phyloP scores from a whole-genome alignment of 2,888 invertebrate genomes.

The Harmothoe impar region DNA sequence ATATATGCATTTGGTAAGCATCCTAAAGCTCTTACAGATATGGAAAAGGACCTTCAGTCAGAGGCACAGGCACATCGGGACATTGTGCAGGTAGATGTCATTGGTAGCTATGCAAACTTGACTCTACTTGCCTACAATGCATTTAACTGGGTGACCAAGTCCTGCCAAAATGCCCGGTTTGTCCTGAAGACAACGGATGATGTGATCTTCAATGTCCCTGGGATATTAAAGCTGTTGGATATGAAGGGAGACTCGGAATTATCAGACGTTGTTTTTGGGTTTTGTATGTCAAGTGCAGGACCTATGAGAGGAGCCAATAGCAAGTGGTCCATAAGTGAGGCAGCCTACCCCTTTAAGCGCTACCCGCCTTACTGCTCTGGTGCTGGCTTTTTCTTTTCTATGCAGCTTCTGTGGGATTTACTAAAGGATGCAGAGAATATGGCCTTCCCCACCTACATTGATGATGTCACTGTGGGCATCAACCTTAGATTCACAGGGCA shows the following conservation, averaged over 20 bases:
- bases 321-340: too few relatives aligned
- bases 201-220: neutral
- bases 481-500: neutral
- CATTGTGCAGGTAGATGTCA: neutral
- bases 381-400: neutral
- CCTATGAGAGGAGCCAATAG: neutral
- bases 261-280: neutral
- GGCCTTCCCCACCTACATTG: neutral
- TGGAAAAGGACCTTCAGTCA: too few relatives aligned
- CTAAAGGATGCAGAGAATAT: neutral
- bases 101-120: neutral
- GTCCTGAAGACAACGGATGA: neutral
- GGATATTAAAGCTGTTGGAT: neutral
- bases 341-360: neutral
- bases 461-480: too few relatives aligned
- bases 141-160: neutral
- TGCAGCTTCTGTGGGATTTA: neutral
- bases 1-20: too few relatives aligned
- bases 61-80: neutral
- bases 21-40: too few relatives aligned
- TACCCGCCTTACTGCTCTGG: neutral
- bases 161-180: neutral
- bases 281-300: neutral
- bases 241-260: neutral
- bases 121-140: neutral